phyloP scores from a whole-genome alignment of 2,113 vertebrate genomes.

The Onychostruthus taczanowskii region DNA sequence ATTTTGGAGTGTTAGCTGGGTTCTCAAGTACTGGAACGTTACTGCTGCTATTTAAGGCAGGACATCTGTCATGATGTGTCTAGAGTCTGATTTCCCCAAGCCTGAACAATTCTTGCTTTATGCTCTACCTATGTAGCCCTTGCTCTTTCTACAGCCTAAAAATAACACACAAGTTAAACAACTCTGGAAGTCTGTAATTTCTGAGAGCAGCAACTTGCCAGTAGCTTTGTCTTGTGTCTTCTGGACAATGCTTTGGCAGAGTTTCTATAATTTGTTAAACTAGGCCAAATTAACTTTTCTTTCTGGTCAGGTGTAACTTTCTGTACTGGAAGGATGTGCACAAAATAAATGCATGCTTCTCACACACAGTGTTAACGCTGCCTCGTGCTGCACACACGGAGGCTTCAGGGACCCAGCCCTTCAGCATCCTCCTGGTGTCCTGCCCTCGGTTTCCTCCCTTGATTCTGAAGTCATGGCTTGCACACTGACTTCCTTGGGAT shows the following conservation, averaged over 20 bases:
- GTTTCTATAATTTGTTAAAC: background rate
- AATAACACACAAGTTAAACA: background rate
- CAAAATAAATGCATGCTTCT: background rate
- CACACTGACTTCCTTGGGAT: background rate
- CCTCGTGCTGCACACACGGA: background rate
- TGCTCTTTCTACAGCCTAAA: background rate
- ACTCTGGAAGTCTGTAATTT: background rate
- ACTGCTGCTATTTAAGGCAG: conserved; percentile 51
- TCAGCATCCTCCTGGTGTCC: background rate
- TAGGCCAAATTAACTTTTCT: background rate
- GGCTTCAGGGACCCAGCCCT: background rate
- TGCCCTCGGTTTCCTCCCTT: background rate
- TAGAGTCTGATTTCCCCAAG: conserved; percentile 47
- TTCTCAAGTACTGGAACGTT: conserved; percentile 19
- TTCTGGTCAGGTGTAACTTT: background rate
- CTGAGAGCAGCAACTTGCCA: background rate
- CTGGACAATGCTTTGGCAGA: background rate
- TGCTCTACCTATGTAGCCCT: background rate
- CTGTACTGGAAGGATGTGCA: background rate
- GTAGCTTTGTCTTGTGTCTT: background rate
- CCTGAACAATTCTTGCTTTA: conserved; percentile 44
- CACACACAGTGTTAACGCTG: background rate
- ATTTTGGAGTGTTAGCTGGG: conserved; percentile 9
- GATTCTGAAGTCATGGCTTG: background rate
- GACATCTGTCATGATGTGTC: conserved; percentile 51